Percentiles rank a stretch among this genome's conserved stretches.
phyloP scores from a whole-genome alignment of 2,888 invertebrate species.

The Cheilosia vernalis region DNA sequence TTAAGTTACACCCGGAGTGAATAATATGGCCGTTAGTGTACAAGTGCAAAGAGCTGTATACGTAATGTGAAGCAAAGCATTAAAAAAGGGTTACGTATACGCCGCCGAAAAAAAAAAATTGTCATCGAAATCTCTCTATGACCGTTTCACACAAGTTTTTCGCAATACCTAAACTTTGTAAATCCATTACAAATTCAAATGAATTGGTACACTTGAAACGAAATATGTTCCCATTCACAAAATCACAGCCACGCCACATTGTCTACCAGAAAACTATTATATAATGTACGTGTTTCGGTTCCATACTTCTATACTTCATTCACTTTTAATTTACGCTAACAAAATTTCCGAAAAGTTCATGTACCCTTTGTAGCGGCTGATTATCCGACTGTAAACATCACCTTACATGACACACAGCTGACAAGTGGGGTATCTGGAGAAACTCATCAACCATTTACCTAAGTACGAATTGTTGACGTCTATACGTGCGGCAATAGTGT shows the following conservation, averaged over 20 bases:
- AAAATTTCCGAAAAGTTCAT: not conserved
- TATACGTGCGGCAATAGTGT: not conserved
- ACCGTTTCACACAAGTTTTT: no score
- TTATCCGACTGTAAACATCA: constrained; percentile 34
- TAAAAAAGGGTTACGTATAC: no score
- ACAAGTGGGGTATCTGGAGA: constrained; percentile 14
- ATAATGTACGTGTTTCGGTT: not conserved
- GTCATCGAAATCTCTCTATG: no score
- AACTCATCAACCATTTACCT: constrained; percentile 11
- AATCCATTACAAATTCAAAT: no score
- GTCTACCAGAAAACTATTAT: not conserved
- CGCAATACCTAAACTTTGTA: no score
- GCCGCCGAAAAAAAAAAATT: no score
- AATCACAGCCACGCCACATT: not conserved
- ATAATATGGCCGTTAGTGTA: no score
- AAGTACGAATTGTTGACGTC: constrained; percentile 4
- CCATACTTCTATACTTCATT: not conserved
- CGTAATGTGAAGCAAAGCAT: no score
- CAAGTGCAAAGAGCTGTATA: no score
- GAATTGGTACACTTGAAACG: no score
- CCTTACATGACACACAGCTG: not conserved
- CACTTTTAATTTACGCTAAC: constrained; percentile 2
- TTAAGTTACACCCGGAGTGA: no score
- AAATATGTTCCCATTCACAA: no score
- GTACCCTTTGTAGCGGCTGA: not conserved